Conservation (phyloP, 2,113 vertebrate species). For the Gopherus evgoodei region DNA sequence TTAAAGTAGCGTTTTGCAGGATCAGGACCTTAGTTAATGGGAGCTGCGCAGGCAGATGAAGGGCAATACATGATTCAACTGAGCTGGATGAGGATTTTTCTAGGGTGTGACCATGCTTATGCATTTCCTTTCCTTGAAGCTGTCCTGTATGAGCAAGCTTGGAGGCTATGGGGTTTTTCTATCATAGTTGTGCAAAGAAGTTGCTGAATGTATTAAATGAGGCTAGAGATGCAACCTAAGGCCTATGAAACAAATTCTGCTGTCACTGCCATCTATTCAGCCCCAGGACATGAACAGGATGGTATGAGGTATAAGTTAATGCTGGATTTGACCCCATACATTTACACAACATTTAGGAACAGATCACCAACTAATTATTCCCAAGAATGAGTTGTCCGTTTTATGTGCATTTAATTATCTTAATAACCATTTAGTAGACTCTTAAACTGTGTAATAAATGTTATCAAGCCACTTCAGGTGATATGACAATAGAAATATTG, state of each 20-base stretch:
- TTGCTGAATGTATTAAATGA: neutral
- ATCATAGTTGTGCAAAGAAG: neutral
- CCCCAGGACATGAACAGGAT: neutral
- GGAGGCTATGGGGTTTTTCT: neutral
- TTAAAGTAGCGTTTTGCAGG: neutral
- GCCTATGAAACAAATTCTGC: neutral
- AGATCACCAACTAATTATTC: rapidly evolving
- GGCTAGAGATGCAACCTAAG: neutral
- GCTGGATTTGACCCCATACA: neutral
- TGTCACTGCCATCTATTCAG: neutral
- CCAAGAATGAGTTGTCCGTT: neutral
- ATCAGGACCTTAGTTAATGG: neutral
- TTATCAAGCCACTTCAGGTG: neutral
- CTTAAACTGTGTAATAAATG: neutral
- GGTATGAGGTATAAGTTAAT: neutral
- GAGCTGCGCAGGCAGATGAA: neutral
- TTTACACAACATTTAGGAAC: neutral
- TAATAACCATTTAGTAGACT: neutral
- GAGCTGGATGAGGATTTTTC: neutral
- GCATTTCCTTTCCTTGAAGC: neutral
- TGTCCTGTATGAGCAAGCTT: neutral
- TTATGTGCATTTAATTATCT: neutral
- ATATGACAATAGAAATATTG: neutral
- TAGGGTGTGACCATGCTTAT: neutral
- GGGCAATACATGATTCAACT: neutral